Evolutionary conservation across 2,797 vertebrate species (phyloP), one percentile per base, ranked within the genome.

Genomic region (Sebastes vulpes): DNA sequence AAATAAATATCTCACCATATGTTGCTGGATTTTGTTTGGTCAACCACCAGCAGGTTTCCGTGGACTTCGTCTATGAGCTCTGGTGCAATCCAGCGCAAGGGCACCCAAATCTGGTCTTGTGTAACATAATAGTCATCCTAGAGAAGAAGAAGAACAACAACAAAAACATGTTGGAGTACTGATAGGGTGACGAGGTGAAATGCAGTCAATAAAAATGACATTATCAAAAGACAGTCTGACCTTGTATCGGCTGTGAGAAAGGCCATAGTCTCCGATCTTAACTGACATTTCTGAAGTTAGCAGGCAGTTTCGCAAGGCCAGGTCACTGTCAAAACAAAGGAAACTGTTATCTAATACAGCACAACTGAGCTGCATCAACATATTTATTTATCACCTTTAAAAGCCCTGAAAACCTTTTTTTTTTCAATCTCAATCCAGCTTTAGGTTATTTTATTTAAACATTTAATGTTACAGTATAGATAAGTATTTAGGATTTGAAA

Each of bases 41-140:
- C 98, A 46, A 98, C 99, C 1, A 99, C 94, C 8, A 99, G 94
- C 83, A 99, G 94, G 94, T 99, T 99, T 82, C 98, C 96, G 0
- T 99, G 99, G 72, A 99, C 98, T 66, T 99, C 98, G 0, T 99
- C 99, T 54, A 99, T 97, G 79, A 99, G 98, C 92, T 99, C 99
- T 1, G 99, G 99, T 0, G 99, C 98, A 5, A 99, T 99, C 99
- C 99, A 99, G 88, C 99, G 98, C 90, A 99, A 93, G 0, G 99
- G 98, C 88, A 99, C 97, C 98, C 99, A 99, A 89, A 99, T 97
- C 95, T 99, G 98, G 95, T 99, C 99, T 20, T 98, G 95, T 0
- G 99, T 99, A 92, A 99, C 95, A 14, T 98, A 98, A 93, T 99
- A 99, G 91, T 99, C 99, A n/a, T 99, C 98, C 99, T 99, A 48